phyloP scores from a whole-genome alignment of 1,140 invertebrate genomes.

The Ostrea edulis region DNA sequence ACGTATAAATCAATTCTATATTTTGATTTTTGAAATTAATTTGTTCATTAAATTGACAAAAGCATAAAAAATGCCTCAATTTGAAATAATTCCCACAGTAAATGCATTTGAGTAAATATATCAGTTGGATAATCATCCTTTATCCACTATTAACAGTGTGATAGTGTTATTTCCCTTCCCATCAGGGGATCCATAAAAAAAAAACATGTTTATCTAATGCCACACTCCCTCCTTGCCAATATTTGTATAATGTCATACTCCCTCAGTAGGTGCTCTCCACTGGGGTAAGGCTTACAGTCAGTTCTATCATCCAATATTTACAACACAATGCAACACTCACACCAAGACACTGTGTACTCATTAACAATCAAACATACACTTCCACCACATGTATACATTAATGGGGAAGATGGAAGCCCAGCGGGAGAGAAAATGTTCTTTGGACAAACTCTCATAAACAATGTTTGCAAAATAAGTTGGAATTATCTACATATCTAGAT shows the following conservation, averaged over 20 bases:
- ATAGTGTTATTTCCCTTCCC: neutral
- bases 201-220: neutral
- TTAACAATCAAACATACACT: conserved; percentile 5
- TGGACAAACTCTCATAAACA: neutral
- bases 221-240: conserved; percentile 2
- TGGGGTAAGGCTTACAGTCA: neutral
- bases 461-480: neutral
- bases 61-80: neutral
- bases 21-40: neutral
- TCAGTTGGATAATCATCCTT: neutral
- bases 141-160: neutral
- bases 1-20: neutral
- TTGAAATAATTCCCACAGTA: neutral
- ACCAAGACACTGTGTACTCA: neutral
- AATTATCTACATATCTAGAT: neutral
- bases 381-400: conserved; percentile 8
- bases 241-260: conserved; percentile 18
- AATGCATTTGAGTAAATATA: neutral
- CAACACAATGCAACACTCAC: neutral
- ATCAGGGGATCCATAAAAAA: neutral
- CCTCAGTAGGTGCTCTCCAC: neutral
- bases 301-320: neutral
- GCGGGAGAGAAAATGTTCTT: neutral
- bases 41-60: neutral
- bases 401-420: neutral